Conservation (phyloP, 2,888 invertebrate species). For the Diaprepes abbreviatus region DNA sequence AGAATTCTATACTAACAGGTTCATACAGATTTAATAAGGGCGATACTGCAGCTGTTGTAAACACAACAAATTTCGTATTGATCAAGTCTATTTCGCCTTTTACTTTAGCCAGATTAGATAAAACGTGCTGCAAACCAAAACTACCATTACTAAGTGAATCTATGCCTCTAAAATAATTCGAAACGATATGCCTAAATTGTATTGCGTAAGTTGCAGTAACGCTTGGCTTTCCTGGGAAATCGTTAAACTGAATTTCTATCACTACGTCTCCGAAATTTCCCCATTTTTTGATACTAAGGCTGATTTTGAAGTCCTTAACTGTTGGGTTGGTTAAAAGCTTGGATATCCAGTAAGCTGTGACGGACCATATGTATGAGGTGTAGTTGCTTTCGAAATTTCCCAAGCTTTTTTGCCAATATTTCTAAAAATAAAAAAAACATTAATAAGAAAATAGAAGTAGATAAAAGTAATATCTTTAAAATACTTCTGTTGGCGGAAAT, state of each 20-base stretch:
- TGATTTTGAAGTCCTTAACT: conserved; percentile 30
- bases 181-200: conserved; percentile 45
- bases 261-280: conserved; percentile 51
- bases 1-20: not conserved
- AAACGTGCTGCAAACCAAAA: not conserved
- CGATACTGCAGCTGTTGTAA: conserved; percentile 33
- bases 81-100: conserved; percentile 29
- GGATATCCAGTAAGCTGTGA: conserved; percentile 47
- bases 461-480: too few relatives aligned
- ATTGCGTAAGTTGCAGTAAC: conserved; percentile 43
- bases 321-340: conserved; percentile 38
- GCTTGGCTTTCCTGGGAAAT: conserved; percentile 12
- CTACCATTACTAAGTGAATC: not conserved
- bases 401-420: conserved; percentile 29
- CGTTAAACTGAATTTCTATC: conserved; percentile 31
- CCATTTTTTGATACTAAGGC: too few relatives aligned
- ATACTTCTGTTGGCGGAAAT: too few relatives aligned
- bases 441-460: too few relatives aligned
- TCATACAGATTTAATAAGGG: not conserved
- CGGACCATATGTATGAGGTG: conserved; percentile 40
- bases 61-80: conserved; percentile 44
- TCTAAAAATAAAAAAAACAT: too few relatives aligned
- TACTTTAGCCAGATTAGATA: conserved; percentile 12
- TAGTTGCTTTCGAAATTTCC: conserved; percentile 40
- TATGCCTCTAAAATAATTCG: conserved; percentile 5